Conservation (phyloP, 2,113 vertebrate species). For the Melanerpes formicivorus region DNA sequence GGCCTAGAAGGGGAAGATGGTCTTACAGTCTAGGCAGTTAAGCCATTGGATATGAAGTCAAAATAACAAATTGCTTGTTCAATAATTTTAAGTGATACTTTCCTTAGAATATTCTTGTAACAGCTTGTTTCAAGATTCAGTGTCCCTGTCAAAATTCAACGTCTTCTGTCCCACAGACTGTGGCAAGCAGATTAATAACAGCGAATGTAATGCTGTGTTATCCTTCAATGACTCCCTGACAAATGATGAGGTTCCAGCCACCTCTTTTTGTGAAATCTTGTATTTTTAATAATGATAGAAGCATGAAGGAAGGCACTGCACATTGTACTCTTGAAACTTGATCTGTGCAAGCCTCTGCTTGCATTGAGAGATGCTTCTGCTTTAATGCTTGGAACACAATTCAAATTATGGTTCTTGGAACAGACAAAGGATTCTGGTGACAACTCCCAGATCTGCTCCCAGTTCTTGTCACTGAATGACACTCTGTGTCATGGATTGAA, state of each 20-base stretch:
- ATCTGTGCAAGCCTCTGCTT: neutral
- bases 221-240: neutral
- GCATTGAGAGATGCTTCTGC: neutral
- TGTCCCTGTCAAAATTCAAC: conserved; percentile 30
- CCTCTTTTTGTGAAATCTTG: neutral
- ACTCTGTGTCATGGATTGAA: neutral
- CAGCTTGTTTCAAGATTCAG: conserved; percentile 32
- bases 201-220: neutral
- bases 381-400: neutral
- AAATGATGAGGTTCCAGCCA: neutral
- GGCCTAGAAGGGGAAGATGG: neutral
- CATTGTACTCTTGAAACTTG: neutral
- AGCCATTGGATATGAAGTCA: conserved; percentile 9
- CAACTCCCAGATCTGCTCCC: neutral
- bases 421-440: neutral
- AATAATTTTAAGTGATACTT: conserved; percentile 47
- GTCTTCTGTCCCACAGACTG: neutral
- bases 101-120: conserved; percentile 1
- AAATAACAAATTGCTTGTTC: conserved; percentile 55
- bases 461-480: neutral
- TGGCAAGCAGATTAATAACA: conserved; percentile 49
- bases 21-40: neutral
- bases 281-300: neutral
- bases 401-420: neutral
- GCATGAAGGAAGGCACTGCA: neutral